phyloP scores from a whole-genome alignment of 2,888 invertebrate species.

The Blastobasis lacticolella region DNA sequence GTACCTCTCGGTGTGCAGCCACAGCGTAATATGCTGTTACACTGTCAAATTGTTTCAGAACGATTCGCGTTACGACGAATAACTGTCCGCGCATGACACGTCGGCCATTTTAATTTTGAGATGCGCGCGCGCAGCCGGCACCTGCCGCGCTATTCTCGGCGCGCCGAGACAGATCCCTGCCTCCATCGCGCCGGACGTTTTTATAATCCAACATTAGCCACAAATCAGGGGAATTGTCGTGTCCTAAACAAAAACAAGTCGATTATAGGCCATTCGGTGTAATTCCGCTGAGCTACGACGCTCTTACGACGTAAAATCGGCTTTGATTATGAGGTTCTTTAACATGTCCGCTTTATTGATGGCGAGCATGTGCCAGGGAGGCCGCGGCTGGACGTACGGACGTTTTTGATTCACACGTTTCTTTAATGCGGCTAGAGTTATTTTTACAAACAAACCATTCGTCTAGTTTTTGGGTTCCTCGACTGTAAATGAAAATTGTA shows the following conservation, averaged over 20 bases:
- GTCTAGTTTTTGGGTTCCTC: slow-evolving; percentile 11
- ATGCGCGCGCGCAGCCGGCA: slow-evolving; percentile 24
- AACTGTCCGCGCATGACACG: slow-evolving; percentile 44
- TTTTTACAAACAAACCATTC: slow-evolving; percentile 21
- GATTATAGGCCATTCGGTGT: slow-evolving; percentile 63
- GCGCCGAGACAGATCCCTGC: slow-evolving; percentile 48
- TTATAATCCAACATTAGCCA: slow-evolving; percentile 56
- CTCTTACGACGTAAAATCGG: slow-evolving; percentile 40
- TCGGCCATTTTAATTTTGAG: slow-evolving; percentile 50
- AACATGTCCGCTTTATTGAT: slow-evolving; percentile 45
- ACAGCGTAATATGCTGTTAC: slow-evolving; percentile 32
- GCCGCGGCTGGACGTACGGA: slow-evolving; percentile 28
- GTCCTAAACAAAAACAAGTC: slow-evolving; percentile 65
- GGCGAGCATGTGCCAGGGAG: slow-evolving; percentile 41
- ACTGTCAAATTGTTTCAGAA: slow-evolving; percentile 45
- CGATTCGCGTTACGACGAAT: slow-evolving; percentile 41
- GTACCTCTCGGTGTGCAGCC: slow-evolving; percentile 29
- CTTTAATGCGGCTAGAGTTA: slow-evolving; percentile 18
- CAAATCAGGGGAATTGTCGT: slow-evolving; percentile 63
- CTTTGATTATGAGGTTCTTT: slow-evolving; percentile 54
- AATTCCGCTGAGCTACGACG: slow-evolving; percentile 59
- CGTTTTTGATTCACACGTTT: slow-evolving; percentile 35
- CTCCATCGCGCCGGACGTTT: slow-evolving; percentile 49
- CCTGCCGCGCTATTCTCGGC: slow-evolving; percentile 54
- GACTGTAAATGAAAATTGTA: background rate